Base-by-base conservation (phyloP, 2,113 vertebrate species). In the Anolis sagrei region DNA sequence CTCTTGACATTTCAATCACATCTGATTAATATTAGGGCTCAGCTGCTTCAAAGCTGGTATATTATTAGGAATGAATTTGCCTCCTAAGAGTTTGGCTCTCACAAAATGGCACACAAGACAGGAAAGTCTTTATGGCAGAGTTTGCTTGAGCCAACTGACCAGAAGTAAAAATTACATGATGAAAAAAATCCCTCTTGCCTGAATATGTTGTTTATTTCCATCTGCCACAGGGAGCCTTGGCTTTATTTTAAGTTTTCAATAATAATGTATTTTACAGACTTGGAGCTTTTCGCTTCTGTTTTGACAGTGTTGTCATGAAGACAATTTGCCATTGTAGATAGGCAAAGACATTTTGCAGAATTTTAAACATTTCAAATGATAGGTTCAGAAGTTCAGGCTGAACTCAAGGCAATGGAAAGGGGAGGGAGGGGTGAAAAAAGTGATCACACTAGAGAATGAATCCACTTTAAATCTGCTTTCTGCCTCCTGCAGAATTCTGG, bases 71-170 rank as follows among this genome's bases (percentile, higher is more conserved):
- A 92, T 79, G 79, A 90, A 87, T 94, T 90, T 93, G 79, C 85
- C 81, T 92, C 90, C 81, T 90, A 90, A 93, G 70, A 49, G 36
- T 92, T 87, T 92, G 91, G 85, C 87, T 92, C 85, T 76, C 81
- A 92, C n/a, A 93, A 87, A 62, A 84, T 82, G 34, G 84, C 54
- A 81, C 74, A 93, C 88, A 91, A 87, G 79, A 94, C 86, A 94
- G 92, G 9, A 18, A 90, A 88, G 92, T 88, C 92, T 94, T 94
- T 94, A 89, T 93, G 82, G 75, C 2, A 51, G 80, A 86, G 88
- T 83, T 90, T 70, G 36, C 14, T 89, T 7, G 79, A 92, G 87
- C 76, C 51, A 92, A 86, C 84, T 85, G 83, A 89, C 79, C 87
- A 88, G 39, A 83, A 88, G 84, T 78, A 79, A 90, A 88, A 92